Base-by-base conservation (phyloP, 2,113 vertebrate species). In the Brachyistius frenatus region DNA sequence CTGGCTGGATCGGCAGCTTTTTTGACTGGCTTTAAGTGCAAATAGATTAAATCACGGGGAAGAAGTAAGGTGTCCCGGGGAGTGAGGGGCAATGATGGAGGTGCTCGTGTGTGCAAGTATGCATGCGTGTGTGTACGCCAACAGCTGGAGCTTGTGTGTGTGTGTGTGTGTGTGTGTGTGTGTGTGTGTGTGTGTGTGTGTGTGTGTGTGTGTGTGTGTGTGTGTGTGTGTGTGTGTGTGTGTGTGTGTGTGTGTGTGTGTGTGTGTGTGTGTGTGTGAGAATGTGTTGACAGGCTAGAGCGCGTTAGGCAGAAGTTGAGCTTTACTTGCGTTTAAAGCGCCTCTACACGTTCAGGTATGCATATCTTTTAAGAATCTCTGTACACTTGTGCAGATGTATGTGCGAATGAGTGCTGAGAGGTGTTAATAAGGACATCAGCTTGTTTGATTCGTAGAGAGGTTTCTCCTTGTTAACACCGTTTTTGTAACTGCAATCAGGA, bases 1-100 rank as follows among this genome's bases (percentile, higher is more conserved):
- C 79, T 76, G 76, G 84, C 82, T 79, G 86, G 66, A 75, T 89
- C 91, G 88, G 89, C 89, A 90, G 73, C 63, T 92, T 90, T 23
- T 89, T 83, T 77, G 70, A 79, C 73, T 75, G 5, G 49, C 72
- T 92, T 88, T 85, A 85, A 83, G 67, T 83, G 86, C 73, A 84
- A 85, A 86, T 81, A 87, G 75, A 91, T 91, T 75, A 72, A 89
- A 92, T 93, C 84, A 84, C 61, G 32, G 47, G 60, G 66, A 61
- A 54, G 49, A 47, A 61, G 73, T 3, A 11, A 81, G 50, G 78
- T 74, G 75, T 78, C 69, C 60, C 6, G 30, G 60, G 54, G 66
- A 56, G 58, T 63, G 69, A 89, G 72, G 9, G n/a, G 57, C 44
- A 56, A 62, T 68, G 76, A 71, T 72, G 41, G 53, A 7, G 23